These are phyloP conservation scores for Cherax destructor DNA, from an alignment of 1,140 invertebrate genomes.

Conservation along the genomic window DNA sequence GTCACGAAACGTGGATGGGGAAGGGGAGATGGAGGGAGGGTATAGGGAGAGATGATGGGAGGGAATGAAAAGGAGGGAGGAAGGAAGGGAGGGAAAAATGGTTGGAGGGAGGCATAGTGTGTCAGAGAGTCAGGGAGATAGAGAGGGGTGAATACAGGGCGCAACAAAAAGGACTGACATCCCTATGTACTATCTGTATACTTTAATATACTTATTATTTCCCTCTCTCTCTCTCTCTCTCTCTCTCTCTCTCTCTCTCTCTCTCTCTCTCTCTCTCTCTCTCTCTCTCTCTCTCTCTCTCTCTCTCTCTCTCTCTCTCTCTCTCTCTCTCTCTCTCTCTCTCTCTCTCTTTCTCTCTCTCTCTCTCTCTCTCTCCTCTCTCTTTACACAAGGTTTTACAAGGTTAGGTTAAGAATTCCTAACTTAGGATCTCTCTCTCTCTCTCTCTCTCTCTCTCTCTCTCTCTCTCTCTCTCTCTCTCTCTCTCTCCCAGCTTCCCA, in stretches of 20 bases:
- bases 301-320: too few species aligned
- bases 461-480: neutral
- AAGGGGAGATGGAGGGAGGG: neutral
- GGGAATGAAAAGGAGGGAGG: neutral
- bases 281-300: too few species aligned
- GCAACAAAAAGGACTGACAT: neutral
- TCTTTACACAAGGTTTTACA: too few species aligned
- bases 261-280: conserved; percentile 78
- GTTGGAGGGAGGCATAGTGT: neutral
- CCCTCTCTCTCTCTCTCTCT: too few species aligned
- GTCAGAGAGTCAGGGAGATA: neutral
- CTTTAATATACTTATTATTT: too few species aligned
- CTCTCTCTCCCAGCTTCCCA: neutral
- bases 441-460: neutral
- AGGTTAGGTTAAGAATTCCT: too few species aligned
- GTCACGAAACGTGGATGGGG: neutral
- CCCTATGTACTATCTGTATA: too few species aligned
- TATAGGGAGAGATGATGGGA: neutral
- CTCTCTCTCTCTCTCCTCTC: neutral
- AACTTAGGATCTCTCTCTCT: neutral
- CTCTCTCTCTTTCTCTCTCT: neutral
- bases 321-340: neutral
- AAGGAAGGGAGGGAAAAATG: neutral
- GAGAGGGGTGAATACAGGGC: neutral
- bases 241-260: too few species aligned